Conservation (phyloP, 2,888 invertebrate species). For the Furcula furcula region DNA sequence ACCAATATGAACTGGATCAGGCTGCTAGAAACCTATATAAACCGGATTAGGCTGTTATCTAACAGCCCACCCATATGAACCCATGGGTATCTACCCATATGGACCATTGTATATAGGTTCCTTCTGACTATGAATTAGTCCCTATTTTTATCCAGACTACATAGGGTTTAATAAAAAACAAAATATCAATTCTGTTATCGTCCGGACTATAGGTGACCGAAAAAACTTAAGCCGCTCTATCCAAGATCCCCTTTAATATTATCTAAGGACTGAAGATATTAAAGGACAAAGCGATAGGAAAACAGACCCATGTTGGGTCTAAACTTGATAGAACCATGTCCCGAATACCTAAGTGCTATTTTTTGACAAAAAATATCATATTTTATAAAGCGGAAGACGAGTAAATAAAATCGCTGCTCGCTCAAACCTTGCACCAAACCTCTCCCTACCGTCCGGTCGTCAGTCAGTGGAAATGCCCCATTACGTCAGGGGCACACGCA, state of each 20-base stretch:
- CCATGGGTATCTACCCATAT: too few relatives aligned
- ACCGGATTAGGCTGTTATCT: too few relatives aligned
- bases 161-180: background rate
- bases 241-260: background rate
- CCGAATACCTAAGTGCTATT: background rate
- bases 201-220: background rate
- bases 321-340: background rate
- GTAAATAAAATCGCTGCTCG: background rate
- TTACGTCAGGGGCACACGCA: constrained; percentile 51
- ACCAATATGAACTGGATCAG: too few relatives aligned
- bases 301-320: background rate
- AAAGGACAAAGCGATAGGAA: background rate
- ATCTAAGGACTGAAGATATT: background rate
- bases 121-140: too few relatives aligned
- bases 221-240: background rate
- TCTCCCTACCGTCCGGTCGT: too few relatives aligned
- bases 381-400: too few relatives aligned
- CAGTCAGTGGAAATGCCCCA: too few relatives aligned
- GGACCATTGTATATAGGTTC: too few relatives aligned
- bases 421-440: too few relatives aligned
- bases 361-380: too few relatives aligned
- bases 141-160: background rate
- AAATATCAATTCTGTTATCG: background rate
- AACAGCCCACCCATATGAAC: too few relatives aligned
- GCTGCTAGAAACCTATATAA: too few relatives aligned